phyloP scores from a whole-genome alignment of 2,113 vertebrate genomes.

The Callopanchax toddi region DNA sequence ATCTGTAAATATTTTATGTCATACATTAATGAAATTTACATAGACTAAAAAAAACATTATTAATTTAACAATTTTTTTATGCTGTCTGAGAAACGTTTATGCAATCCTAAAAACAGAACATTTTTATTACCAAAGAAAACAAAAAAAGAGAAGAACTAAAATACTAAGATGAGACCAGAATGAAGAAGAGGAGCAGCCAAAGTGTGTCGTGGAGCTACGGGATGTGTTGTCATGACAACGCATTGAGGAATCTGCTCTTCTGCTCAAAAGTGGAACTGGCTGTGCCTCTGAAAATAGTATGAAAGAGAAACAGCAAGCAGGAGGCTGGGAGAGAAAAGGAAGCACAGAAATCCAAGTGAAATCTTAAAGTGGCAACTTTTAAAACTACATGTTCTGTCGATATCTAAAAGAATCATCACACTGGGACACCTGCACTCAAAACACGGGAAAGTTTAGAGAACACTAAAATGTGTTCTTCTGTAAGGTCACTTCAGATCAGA shows the following conservation, averaged over 20 bases:
- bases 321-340: not conserved
- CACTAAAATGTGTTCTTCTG: not conserved
- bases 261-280: constrained; percentile 41
- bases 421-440: constrained; percentile 3
- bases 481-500: constrained; percentile 5
- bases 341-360: not conserved
- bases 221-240: constrained; percentile 59
- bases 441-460: not conserved
- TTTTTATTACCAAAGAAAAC: constrained; percentile 1
- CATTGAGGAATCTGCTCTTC: constrained; percentile 40
- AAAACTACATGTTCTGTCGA: not conserved
- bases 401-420: constrained; percentile 6
- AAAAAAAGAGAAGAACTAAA: not conserved
- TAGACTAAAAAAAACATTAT: not conserved
- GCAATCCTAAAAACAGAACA: not conserved
- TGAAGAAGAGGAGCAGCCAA: constrained; percentile 2
- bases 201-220: constrained; percentile 39
- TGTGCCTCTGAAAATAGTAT: constrained; percentile 36
- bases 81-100: not conserved
- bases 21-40: not conserved
- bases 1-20: not conserved
- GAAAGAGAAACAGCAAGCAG: constrained; percentile 21
- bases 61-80: not conserved
- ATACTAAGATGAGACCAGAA: constrained; percentile 8
- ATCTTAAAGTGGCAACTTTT: constrained; percentile 11